Evolutionary conservation across 35 echinoderm and acorn worm genomes (phyloP).

Genomic region (Strongylocentrotus purpuratus): DNA sequence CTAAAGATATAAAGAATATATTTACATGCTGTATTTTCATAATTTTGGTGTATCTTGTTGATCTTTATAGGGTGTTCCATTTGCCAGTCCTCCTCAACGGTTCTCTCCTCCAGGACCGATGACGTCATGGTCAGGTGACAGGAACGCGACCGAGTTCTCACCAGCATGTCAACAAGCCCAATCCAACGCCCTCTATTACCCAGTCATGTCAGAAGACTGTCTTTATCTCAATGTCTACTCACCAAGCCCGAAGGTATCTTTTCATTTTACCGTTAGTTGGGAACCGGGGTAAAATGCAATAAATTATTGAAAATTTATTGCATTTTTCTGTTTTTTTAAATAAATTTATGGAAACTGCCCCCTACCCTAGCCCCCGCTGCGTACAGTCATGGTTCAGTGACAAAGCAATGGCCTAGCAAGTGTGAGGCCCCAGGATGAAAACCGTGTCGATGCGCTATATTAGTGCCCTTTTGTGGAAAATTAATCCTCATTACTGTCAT

Average conservation of each 20-base stretch:
- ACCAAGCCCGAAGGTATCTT: background rate
- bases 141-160: slow-evolving; percentile 41
- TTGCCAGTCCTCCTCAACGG: slow-evolving; percentile 53
- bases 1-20: background rate
- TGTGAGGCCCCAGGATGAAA: too few relatives aligned
- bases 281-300: too few relatives aligned
- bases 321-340: too few relatives aligned
- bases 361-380: too few relatives aligned
- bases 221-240: background rate
- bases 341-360: too few relatives aligned
- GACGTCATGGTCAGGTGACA: slow-evolving; percentile 21
- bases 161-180: slow-evolving; percentile 8
- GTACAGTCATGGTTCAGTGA: too few relatives aligned
- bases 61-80: slow-evolving; percentile 54
- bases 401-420: too few relatives aligned
- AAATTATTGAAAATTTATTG: too few relatives aligned
- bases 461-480: too few relatives aligned
- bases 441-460: too few relatives aligned
- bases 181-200: background rate
- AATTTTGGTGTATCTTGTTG: background rate
- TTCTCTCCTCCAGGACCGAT: slow-evolving; percentile 50
- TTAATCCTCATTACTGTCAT: too few relatives aligned
- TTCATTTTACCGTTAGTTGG: background rate
- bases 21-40: background rate
- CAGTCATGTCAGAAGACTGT: background rate